Base-by-base conservation (phyloP, 2,797 vertebrate species). In the Sciurus vulgaris region DNA sequence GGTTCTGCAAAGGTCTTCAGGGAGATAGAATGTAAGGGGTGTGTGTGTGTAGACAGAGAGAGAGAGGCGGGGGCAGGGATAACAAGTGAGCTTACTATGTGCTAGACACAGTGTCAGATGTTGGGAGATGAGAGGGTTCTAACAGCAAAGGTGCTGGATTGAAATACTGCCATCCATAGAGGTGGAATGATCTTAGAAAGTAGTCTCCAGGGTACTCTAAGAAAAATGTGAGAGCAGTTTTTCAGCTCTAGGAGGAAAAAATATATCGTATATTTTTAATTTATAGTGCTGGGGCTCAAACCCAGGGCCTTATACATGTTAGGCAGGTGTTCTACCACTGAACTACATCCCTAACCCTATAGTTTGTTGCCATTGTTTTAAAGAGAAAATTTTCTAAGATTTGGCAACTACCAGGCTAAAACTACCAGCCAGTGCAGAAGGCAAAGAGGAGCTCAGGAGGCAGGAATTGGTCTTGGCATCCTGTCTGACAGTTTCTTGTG, bases 201-300 rank as follows among this genome's bases (percentile, higher is more conserved):
- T 20, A 67, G 72, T 88, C 73, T 79, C 51, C 35, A 63, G 70
- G 47, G 41, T 44, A 22, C 1, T 73, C 44, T 59, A 88, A 81
- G 28, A 85, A 89, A 54, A 89, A n/a, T 65, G 11, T 22, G 26
- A 87, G 33, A 28, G 18, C 56, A 18, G 41, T 65, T 84, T 74
- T 87, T 86, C 77, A 86, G n/a, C 18, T 79, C 24, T 20, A 85
- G 91, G 74, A 89, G 11, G 86, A 72, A 92, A 89, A 47, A 79
- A 61, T 35, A 49, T 22, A 30, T 17, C 11, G 54, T 56, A 20
- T 1, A 35, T 8, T 38, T 17, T 59, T 59, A 26, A 9, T 59
- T 59, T 59, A 24, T 11, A 11, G 59, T 26, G 59, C 59, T 59
- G 59, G 59, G 59, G 24, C 9, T 59, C 9, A 26, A 59, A 26